Conservation (phyloP, 2,797 vertebrate species). For the Petrocephalus schoutedeni region DNA sequence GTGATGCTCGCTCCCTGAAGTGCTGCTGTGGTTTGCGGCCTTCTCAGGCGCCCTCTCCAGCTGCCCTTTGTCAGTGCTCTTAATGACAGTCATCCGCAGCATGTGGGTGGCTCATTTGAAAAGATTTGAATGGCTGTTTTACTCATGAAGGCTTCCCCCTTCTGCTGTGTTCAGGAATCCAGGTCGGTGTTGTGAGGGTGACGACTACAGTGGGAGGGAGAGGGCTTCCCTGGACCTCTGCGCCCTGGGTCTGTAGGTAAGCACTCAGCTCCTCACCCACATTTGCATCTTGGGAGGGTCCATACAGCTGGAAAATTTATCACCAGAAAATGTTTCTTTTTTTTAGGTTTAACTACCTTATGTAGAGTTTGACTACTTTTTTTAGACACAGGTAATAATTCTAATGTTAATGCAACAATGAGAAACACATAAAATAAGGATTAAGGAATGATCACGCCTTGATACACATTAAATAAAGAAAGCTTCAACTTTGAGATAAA, state of each 20-base stretch:
- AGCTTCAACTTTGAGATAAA: background rate
- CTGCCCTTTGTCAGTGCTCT: background rate
- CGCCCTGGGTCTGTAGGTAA: conserved; percentile 62
- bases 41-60: background rate
- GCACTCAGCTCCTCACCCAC: background rate
- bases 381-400: background rate
- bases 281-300: background rate
- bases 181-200: conserved; percentile 65
- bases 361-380: background rate
- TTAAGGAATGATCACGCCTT: background rate
- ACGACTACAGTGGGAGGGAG: conserved; percentile 49
- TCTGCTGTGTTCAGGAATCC: conserved; percentile 55
- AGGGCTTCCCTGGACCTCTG: conserved; percentile 54
- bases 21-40: background rate
- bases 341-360: background rate
- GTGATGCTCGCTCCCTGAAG: background rate
- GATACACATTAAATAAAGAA: background rate
- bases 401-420: background rate
- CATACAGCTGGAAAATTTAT: background rate
- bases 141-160: conserved; percentile 25
- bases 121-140: conserved; percentile 20
- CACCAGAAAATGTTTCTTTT: background rate
- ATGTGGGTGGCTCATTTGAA: background rate
- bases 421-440: background rate
- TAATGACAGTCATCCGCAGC: background rate